Evolutionary conservation across 1,140 invertebrate genomes (phyloP).

Genomic region (Orius insidiosus): DNA sequence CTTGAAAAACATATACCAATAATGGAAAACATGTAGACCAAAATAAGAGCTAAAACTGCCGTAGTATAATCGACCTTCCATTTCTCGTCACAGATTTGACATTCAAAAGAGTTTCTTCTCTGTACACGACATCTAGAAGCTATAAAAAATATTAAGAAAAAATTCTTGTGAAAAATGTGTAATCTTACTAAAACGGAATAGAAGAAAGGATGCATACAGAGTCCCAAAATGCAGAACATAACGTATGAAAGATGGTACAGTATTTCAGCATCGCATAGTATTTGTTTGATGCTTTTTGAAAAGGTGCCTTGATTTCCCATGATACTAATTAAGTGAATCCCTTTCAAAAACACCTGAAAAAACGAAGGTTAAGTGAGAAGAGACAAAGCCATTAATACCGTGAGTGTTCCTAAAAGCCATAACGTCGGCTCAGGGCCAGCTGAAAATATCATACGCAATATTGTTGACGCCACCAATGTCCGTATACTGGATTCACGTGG

Average conservation of each 20-base stretch:
- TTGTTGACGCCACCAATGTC: conserved; percentile 60
- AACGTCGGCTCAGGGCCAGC: conserved; percentile 82
- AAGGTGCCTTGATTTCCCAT: conserved; percentile 96
- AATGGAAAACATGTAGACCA: conserved; percentile 98
- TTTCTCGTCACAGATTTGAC: conserved; percentile 96
- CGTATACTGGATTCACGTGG: conserved; percentile 62
- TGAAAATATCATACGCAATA: conserved; percentile 74
- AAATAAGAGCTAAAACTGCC: conserved; percentile 87
- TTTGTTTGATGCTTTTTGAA: conserved; percentile 69
- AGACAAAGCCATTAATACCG: conserved; percentile 34
- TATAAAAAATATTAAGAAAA: no score
- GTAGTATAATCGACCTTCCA: conserved; percentile 95
- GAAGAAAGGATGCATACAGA: conserved; percentile 93
- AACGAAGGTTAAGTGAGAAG: background rate
- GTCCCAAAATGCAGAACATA: conserved; percentile 75
- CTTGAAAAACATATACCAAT: conserved; percentile 97
- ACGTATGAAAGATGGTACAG: conserved; percentile 87
- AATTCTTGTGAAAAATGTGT: background rate
- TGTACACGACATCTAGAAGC: conserved; percentile 94
- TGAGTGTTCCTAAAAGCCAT: conserved; percentile 64
- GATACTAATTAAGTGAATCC: conserved; percentile 89
- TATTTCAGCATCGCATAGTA: conserved; percentile 79
- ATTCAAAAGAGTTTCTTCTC: conserved; percentile 95
- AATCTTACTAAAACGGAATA: conserved; percentile 86
- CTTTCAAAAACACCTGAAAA: conserved; percentile 74